These are phyloP conservation scores for Diadegma fenestrale DNA, from an alignment of 2,888 invertebrate species.

Conservation along the genomic window DNA sequence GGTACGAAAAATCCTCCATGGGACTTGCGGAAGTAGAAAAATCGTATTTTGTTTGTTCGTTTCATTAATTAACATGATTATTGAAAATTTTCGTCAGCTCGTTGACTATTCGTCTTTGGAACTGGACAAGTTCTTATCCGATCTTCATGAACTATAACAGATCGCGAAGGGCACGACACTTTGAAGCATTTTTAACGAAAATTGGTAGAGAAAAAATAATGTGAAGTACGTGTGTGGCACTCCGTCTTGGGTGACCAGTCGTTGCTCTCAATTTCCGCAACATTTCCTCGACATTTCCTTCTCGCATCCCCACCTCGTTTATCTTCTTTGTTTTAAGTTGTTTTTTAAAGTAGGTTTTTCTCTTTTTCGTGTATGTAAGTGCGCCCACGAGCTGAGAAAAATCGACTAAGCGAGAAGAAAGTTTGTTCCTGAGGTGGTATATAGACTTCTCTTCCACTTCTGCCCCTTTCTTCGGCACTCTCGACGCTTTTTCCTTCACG, in stretches of 20 bases:
- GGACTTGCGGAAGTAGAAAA: not conserved
- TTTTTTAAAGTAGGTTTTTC: not conserved
- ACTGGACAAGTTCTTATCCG: not conserved
- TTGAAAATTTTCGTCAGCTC: not conserved
- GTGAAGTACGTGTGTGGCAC: not conserved
- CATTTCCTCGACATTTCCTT: constrained; percentile 33
- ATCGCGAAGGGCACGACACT: not conserved
- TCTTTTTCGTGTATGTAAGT: constrained; percentile 42
- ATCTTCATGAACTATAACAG: not conserved
- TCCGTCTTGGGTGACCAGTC: constrained; percentile 23
- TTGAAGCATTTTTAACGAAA: not conserved
- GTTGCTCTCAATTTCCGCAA: constrained; percentile 38
- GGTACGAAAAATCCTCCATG: not conserved
- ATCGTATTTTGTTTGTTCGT: not conserved
- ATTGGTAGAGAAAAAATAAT: not conserved
- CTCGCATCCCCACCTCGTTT: constrained; percentile 2
- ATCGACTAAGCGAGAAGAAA: constrained; percentile 59
- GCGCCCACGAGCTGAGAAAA: constrained; percentile 61
- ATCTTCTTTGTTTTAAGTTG: constrained; percentile 2
- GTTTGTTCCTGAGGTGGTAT: constrained; percentile 20
- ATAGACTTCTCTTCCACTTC: constrained; percentile 34
- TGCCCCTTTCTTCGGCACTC: constrained; percentile 37
- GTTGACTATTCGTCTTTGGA: not conserved
- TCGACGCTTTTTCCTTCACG: constrained; percentile 45
- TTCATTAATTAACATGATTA: not conserved